Conservation (phyloP, 2,797 vertebrate genomes). For the Microcaecilia unicolor region DNA sequence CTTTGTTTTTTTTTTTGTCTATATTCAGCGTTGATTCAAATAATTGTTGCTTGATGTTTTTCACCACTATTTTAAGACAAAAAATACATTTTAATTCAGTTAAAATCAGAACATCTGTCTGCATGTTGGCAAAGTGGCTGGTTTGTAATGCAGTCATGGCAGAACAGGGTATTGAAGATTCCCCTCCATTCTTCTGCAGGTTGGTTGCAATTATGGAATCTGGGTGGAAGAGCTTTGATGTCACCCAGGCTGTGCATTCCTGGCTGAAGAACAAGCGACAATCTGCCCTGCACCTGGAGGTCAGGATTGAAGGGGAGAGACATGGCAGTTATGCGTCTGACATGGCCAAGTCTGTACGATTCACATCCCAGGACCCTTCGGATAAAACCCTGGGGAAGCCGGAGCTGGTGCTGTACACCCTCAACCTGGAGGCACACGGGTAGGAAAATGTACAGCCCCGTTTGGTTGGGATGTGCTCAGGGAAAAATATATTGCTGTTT, state of each 20-base stretch:
- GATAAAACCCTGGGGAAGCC: constrained; percentile 73
- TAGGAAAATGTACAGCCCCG: no score
- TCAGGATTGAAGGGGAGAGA: constrained; percentile 85
- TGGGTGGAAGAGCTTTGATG: constrained; percentile 91
- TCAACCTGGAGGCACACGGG: constrained; percentile 81
- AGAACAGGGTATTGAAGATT: no score
- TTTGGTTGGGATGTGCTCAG: no score
- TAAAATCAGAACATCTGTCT: no score
- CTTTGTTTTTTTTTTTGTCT: no score
- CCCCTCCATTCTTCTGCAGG: constrained; percentile 35
- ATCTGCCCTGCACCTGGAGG: constrained; percentile 81
- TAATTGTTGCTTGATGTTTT: no score
- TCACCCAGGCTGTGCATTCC: constrained; percentile 86
- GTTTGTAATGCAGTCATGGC: no score
- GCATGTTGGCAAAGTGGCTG: no score
- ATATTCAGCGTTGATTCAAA: no score
- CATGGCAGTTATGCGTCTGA: constrained; percentile 73
- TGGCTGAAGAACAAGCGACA: constrained; percentile 67
- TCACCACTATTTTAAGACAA: no score
- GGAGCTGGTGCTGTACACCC: constrained; percentile 84
- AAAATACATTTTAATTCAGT: no score
- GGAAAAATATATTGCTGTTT: no score
- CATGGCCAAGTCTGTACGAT: constrained; percentile 73
- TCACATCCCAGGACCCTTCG: constrained; percentile 70
- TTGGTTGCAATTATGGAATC: constrained; percentile 76